phyloP scores from a whole-genome alignment of 2,888 invertebrate genomes.

The Plebejus anna region DNA sequence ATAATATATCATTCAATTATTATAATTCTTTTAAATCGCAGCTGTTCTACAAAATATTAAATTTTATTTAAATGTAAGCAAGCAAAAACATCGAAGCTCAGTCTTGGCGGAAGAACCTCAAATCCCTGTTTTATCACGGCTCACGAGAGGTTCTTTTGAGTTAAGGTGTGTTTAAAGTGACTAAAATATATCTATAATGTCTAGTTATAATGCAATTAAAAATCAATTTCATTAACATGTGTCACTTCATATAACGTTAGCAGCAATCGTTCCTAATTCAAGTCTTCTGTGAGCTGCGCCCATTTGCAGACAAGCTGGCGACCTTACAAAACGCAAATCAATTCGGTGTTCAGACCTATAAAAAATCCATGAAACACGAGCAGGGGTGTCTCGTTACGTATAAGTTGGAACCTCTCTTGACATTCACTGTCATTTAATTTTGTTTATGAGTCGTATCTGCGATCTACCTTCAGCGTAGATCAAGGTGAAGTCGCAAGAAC shows the following conservation, averaged over 20 bases:
- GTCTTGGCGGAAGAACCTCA: not conserved
- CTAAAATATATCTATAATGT: not conserved
- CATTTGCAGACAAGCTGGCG: not conserved
- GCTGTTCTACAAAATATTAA: no score
- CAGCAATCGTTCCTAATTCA: not conserved
- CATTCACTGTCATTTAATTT: slow-evolving; percentile 28
- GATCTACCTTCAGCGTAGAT: slow-evolving; percentile 50
- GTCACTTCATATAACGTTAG: not conserved
- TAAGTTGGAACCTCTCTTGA: slow-evolving; percentile 11
- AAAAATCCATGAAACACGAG: not conserved
- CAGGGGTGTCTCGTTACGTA: not conserved
- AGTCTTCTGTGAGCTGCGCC: not conserved
- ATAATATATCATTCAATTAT: not conserved
- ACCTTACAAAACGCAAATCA: not conserved
- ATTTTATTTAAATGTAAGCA: not conserved
- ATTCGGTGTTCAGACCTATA: not conserved
- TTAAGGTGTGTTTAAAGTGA: not conserved
- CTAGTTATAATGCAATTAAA: not conserved
- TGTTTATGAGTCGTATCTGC: slow-evolving; percentile 32
- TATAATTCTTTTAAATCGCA: not conserved
- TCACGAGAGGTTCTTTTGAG: not conserved
- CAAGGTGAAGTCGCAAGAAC: slow-evolving; percentile 60
- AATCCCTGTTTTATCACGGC: not conserved
- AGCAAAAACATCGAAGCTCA: not conserved
- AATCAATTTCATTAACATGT: not conserved